phyloP scores from a whole-genome alignment of 2,113 vertebrate genomes.

The Rhinoderma darwinii region DNA sequence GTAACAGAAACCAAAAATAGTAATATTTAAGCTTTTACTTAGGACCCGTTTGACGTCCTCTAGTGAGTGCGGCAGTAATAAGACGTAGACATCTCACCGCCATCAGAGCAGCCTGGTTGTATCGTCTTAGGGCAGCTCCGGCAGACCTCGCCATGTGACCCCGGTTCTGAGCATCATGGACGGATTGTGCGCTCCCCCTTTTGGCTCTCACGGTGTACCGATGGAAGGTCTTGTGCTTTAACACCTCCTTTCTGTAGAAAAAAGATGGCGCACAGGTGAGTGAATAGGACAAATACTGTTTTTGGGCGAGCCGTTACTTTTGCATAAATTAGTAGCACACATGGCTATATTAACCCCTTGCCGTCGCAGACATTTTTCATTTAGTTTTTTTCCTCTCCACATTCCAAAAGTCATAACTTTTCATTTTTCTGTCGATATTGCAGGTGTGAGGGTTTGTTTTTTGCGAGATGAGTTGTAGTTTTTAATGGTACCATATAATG shows the following conservation, averaged over 20 bases:
- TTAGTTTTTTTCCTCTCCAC: too few species aligned
- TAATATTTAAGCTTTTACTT: background rate
- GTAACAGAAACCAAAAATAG: background rate
- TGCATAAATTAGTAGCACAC: too few species aligned
- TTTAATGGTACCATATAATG: too few species aligned
- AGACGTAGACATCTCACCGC: slow-evolving; percentile 72
- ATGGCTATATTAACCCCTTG: too few species aligned
- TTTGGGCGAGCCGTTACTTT: too few species aligned
- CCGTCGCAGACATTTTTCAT: too few species aligned
- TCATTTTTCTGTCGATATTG: too few species aligned
- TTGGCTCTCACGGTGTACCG: slow-evolving; percentile 93
- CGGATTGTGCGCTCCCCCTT: slow-evolving; percentile 84
- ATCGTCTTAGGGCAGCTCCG: slow-evolving; percentile 85
- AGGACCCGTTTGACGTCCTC: background rate
- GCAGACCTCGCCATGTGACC: slow-evolving; percentile 81
- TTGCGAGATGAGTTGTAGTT: too few species aligned
- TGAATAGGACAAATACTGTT: too few species aligned
- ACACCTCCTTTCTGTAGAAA: slow-evolving; percentile 77
- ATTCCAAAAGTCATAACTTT: too few species aligned
- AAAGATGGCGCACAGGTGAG: background rate
- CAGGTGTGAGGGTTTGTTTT: too few species aligned
- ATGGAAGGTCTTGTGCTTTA: slow-evolving; percentile 95
- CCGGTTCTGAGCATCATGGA: slow-evolving; percentile 82
- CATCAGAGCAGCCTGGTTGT: slow-evolving; percentile 85
- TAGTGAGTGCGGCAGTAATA: background rate